Evolutionary conservation across 2,888 invertebrate species (phyloP), one percentile per base, ranked within the genome.

Genomic region (Tetragonisca angustula): DNA sequence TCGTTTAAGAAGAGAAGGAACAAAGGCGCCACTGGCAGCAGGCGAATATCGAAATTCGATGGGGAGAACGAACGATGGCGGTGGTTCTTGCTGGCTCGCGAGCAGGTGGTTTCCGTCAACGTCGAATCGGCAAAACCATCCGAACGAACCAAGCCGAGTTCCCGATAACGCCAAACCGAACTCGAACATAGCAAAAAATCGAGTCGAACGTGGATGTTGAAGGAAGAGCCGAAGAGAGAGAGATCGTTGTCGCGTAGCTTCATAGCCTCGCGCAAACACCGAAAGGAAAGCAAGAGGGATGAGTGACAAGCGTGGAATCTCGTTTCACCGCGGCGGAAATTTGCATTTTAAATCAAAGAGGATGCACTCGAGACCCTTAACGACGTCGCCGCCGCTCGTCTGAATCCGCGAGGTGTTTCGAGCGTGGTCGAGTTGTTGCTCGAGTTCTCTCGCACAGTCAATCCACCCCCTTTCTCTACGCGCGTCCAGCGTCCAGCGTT

Each of bases 311-410:
- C 17, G 27, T 9, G 43, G 43, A 43, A 43, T 43, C 43, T 43
- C 9, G 43, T 52, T 36, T 62, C n/a, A 21, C 54, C 49, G 62
- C 43, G 11, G 56, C 6, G 54, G 67, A 83, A 83, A 87, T 85
- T 87, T 86, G 76, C 86, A 86, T 88, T 87, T 83, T 65, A 88
- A 86, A 85, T 84, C 72, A 79, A 83, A 79, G 75, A 72, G 67
- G 83, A 54, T 24, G 75, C 76, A 50, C 56, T 69, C 62, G 75
- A 74, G 70, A 69, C 73, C 74, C 64, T 73, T 78, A 84, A 74
- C 83, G 81, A 76, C 19, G 61, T 19, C 59, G 59, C 56, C 27
- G 49, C 73, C 52, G 64, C 50, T 70, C 59, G 78, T 68, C 56
- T 52, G 61, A 83, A 76, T 84, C 61, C 49, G 43, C 70, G 13